Evolutionary conservation across 2,888 invertebrate species (phyloP), one percentile per base, ranked within the genome.

Genomic region (Craniophora ligustri): DNA sequence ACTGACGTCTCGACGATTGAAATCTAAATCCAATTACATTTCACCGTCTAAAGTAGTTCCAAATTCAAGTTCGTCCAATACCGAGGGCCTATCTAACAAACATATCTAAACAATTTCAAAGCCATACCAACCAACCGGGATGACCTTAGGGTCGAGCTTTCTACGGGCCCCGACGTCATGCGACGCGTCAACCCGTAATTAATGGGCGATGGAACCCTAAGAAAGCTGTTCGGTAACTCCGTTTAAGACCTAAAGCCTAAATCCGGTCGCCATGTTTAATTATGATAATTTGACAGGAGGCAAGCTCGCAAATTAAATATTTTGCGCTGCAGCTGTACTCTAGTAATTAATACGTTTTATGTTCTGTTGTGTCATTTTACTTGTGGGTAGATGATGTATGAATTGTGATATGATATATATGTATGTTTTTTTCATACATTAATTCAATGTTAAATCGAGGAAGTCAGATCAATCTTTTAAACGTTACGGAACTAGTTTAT

Each of bases 101-200:
- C 70, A 64, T 58, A 72, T 72, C 72, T 72, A 65, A 72, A 71
- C 65, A 67, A 65, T 72, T 72, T 68, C 68, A 73, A 73, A 62
- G 65, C 48, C 70, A 54, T 54, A 28, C 55, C 64, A 64, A 70
- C 65, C 63, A 45, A 30, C 72, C 76, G 75, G 72, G 74, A 55
- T 81, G 88, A 86, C 88, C 87, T 72, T 35, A 54, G 66, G 89
- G 89, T 89, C 88, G 80, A 78, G 82, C 89, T 90, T 89, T 89
- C 89, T 87, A 87, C 78, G 71, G 76, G 66, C 78, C 71, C 78
- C 74, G 76, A 74, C 79, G 76, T 84, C 86, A 82, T 81, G 81
- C 81, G 82, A 82, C 85, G 74, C 81, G 84, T 81, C 86, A 82
- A 69, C 77, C 63, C 48, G 75, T 84, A 87, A 87, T 87, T 86